A percentile compares a stretch with the other conserved stretches of the same genome.
These are phyloP conservation scores for Zaprionus nigranus DNA, from an alignment of 1,140 invertebrate genomes.

Conservation along the genomic window DNA sequence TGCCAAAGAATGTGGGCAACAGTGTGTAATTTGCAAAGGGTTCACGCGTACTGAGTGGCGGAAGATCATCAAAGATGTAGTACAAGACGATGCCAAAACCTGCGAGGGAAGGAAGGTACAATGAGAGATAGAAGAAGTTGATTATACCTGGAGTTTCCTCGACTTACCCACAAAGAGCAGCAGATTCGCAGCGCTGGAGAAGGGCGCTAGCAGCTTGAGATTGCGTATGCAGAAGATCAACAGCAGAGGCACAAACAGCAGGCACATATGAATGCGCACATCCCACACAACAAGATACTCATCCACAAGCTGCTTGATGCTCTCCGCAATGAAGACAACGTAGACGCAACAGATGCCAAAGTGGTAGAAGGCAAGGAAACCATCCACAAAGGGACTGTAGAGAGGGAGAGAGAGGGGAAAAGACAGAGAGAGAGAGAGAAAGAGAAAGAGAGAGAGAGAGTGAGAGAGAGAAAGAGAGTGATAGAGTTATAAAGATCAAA, in stretches of 20 bases:
- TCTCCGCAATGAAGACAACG: slow-evolving; percentile 93
- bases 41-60: slow-evolving; percentile 86
- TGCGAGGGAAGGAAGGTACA: slow-evolving; percentile 27
- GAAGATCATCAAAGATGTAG: slow-evolving; percentile 88
- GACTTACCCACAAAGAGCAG: slow-evolving; percentile 87
- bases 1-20: slow-evolving; percentile 93
- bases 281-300: slow-evolving; percentile 84
- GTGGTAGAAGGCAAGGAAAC: slow-evolving; percentile 93
- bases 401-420: neutral
- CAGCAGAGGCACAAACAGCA: slow-evolving; percentile 89
- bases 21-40: slow-evolving; percentile 86
- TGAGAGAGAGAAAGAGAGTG: no score
- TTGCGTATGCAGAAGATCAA: slow-evolving; percentile 90
- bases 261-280: slow-evolving; percentile 77
- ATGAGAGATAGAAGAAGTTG: neutral
- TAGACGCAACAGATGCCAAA: slow-evolving; percentile 96
- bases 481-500: no score
- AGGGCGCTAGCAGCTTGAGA: slow-evolving; percentile 91
- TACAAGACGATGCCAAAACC: slow-evolving; percentile 89
- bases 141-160: neutral
- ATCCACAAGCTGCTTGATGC: slow-evolving; percentile 87
- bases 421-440: neutral
- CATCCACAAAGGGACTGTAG: slow-evolving; percentile 86
- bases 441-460: neutral
- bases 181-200: slow-evolving; percentile 92